Base-by-base conservation (phyloP, 2,113 vertebrate species). In the Stigmatopora nigra region DNA sequence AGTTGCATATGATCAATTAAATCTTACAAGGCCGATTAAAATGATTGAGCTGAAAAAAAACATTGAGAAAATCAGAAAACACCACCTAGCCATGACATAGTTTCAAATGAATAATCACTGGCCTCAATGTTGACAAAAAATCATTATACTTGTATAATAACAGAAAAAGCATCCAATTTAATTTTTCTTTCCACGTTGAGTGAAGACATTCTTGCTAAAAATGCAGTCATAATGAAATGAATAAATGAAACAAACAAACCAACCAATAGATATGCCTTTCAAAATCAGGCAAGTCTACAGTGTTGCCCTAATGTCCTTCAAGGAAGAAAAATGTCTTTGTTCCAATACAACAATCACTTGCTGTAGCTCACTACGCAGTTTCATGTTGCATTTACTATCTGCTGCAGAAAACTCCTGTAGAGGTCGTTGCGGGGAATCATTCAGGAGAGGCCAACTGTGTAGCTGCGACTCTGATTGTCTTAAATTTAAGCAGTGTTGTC, bases 371-470 rank as follows among this genome's bases (percentile, higher is more conserved):
- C 60, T 48, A 15, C 10, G 17, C 25, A 17, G 17, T 57, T 10
- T 56, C 53, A 15, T 20, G 17, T 10, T 66, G 20, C 55, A 62
- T 81, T 69, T 82, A n/a, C n/a, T n/a, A 74, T 69, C 64, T 59
- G 10, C 64, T 45, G 72, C 86, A 98, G 94, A 84, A 5, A 53
- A 71, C 65, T 97, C 96, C 6, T 99, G 97, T 77, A 89, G 80
- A 84, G 97, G 97, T 31, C 92, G 94, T 8, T 99, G 97, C 83
- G 93, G 92, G 1, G 96, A 98, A 74, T 0, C 19, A 65, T 97
- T 95, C 44, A 77, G 84, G 25, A 85, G 97, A 73, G 95, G 95
- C 11, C 87, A 90, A 25, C 68, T 64, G 58, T 99, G 97, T 3
- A 92, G 87, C 82, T 99, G 97, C 13, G 97, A 99, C 2, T 0